Conservation (phyloP, 1,140 invertebrate species). For the Bursaphelenchus mucronatus region DNA sequence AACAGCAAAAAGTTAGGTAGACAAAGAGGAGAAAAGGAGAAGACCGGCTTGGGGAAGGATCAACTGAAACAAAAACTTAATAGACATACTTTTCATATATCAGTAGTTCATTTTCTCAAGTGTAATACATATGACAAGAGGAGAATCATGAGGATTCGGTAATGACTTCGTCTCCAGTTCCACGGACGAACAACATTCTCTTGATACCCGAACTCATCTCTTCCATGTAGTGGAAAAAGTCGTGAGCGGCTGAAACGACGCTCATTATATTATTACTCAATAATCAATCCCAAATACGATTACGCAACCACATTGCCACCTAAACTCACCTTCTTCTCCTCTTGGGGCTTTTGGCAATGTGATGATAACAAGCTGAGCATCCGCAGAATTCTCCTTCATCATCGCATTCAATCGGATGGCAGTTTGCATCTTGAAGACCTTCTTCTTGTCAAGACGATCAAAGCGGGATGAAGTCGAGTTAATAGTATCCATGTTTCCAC, state of each 20-base stretch:
- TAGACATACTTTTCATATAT: too few relatives aligned
- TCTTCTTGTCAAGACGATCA: slow-evolving; percentile 44
- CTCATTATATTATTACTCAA: neutral
- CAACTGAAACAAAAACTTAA: too few relatives aligned
- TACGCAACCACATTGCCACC: neutral
- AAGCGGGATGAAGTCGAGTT: slow-evolving; percentile 11
- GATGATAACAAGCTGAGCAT: slow-evolving; percentile 91
- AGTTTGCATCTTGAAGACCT: slow-evolving; percentile 80
- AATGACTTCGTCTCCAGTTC: slow-evolving; percentile 8
- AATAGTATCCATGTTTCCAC: neutral
- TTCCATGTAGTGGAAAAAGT: slow-evolving; percentile 13
- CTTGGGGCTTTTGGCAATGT: slow-evolving; percentile 89
- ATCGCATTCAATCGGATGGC: slow-evolving; percentile 96
- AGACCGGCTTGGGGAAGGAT: too few relatives aligned
- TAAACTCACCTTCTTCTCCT: slow-evolving; percentile 6
- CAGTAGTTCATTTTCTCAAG: too few relatives aligned
- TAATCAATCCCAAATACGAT: neutral
- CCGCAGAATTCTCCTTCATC: slow-evolving; percentile 89
- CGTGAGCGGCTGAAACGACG: neutral
- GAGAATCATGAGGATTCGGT: neutral
- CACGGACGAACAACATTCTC: slow-evolving; percentile 7
- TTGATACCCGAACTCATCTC: slow-evolving; percentile 12
- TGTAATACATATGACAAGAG: too few relatives aligned
- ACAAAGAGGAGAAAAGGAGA: too few relatives aligned
- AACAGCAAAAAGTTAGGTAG: too few relatives aligned